Conservation (phyloP, 2,888 invertebrate species). For the Alsophila aescularia region DNA sequence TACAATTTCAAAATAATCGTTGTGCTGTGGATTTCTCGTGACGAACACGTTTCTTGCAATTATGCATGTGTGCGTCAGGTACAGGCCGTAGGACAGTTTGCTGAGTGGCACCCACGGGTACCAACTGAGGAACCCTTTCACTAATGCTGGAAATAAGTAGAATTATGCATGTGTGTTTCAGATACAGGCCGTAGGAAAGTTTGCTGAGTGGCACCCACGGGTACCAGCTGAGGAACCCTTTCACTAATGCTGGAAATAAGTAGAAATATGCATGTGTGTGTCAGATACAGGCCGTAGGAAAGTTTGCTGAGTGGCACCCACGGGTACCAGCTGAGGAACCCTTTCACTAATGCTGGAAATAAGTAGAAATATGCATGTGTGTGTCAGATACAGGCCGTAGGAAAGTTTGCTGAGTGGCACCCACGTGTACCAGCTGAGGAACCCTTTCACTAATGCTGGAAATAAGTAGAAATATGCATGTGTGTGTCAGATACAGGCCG, state of each 20-base stretch:
- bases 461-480: no score
- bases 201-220: constrained; percentile 85
- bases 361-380: constrained; percentile 72
- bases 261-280: constrained; percentile 79
- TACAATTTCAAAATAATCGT: constrained; percentile 61
- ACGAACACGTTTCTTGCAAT: constrained; percentile 78
- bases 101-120: constrained; percentile 84
- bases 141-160: constrained; percentile 57
- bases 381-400: constrained; percentile 85
- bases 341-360: constrained; percentile 66
- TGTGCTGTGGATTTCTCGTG: constrained; percentile 73
- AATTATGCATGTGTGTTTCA: constrained; percentile 82
- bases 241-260: constrained; percentile 64
- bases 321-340: constrained; percentile 81
- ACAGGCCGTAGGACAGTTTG: constrained; percentile 84
- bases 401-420: constrained; percentile 84
- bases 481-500: no score
- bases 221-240: constrained; percentile 79
- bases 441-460: constrained; percentile 68
- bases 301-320: constrained; percentile 85
- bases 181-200: constrained; percentile 84
- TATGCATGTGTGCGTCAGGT: constrained; percentile 82
- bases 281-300: constrained; percentile 84
- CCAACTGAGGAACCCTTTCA: constrained; percentile 81
- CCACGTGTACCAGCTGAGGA: constrained; percentile 84